Percentiles rank a stretch among this genome's conserved stretches.
phyloP scores from a whole-genome alignment of 2,113 vertebrate genomes.

The Gnathonemus echidnorhynchus region DNA sequence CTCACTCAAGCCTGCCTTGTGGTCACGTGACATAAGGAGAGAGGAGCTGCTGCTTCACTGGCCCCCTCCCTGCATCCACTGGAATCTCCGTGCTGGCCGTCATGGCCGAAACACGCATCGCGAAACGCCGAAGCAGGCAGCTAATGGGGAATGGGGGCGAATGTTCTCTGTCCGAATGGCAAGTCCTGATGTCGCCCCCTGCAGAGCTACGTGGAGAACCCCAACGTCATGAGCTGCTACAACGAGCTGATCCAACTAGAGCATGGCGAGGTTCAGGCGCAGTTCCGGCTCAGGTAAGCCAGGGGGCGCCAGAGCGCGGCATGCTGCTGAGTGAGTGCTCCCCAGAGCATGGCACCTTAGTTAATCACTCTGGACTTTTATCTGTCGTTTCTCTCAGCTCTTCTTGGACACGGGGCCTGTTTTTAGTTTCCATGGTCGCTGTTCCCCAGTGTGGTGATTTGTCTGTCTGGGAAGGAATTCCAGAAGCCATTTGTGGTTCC shows the following conservation, averaged over 20 bases:
- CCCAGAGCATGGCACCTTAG: neutral
- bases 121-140: no score
- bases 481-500: neutral
- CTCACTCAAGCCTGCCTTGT: neutral
- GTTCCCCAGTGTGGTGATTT: neutral
- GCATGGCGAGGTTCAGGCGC: conserved; percentile 85
- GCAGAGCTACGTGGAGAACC: conserved; percentile 88
- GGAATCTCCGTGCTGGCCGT: no score
- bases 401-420: neutral
- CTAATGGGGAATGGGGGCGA: neutral
- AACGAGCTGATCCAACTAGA: conserved; percentile 92
- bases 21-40: neutral
- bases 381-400: neutral
- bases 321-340: neutral
- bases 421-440: neutral
- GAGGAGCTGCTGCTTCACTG: neutral
- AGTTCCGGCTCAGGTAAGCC: conserved; percentile 89
- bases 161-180: neutral
- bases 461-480: conserved; percentile 6
- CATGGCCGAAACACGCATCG: no score
- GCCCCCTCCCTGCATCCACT: neutral
- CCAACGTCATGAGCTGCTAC: conserved; percentile 90
- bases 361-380: neutral
- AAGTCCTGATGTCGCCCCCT: conserved; percentile 20
- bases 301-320: neutral